Evolutionary conservation across 2,797 vertebrate species (phyloP).

Genomic region (Knipowitschia caucasica): DNA sequence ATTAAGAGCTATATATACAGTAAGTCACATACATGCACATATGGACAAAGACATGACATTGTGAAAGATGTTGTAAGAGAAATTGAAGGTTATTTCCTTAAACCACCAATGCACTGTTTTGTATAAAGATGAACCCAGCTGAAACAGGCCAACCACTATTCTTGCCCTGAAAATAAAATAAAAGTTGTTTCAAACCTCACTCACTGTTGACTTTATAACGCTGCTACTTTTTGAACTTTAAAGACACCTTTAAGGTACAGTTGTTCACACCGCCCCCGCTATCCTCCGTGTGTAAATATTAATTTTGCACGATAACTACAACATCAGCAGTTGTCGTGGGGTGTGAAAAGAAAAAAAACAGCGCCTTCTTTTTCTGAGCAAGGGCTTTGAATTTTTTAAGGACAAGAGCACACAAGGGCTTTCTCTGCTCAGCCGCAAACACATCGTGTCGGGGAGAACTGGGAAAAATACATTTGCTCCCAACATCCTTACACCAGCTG

Average conservation of each 20-base stretch:
- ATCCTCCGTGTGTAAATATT: constrained; percentile 65
- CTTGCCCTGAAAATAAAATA: constrained; percentile 59
- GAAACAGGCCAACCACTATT: constrained; percentile 33
- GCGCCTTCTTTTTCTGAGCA: constrained; percentile 53
- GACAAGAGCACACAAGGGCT: constrained; percentile 77
- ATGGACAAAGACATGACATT: constrained; percentile 3
- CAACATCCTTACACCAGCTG: constrained; percentile 59
- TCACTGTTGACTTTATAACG: constrained; percentile 62
- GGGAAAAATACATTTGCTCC: constrained; percentile 58
- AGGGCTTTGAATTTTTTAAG: constrained; percentile 77
- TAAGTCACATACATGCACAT: constrained; percentile 1
- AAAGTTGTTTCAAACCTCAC: constrained; percentile 55
- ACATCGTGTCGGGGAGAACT: constrained; percentile 36
- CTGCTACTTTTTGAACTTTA: constrained; percentile 51
- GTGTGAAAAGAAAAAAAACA: constrained; percentile 46
- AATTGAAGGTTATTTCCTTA: constrained; percentile 26
- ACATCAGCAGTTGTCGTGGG: constrained; percentile 58
- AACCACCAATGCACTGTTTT: constrained; percentile 62
- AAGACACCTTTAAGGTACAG: constrained; percentile 46
- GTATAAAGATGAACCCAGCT: constrained; percentile 45
- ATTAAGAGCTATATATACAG: constrained; percentile 5
- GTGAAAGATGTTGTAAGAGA: constrained; percentile 17
- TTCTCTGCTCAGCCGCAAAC: constrained; percentile 65
- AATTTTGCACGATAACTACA: constrained; percentile 65
- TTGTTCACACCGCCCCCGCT: constrained; percentile 35